Base-by-base conservation (phyloP, 2,888 invertebrate species). In the Perizoma flavofasciatum region DNA sequence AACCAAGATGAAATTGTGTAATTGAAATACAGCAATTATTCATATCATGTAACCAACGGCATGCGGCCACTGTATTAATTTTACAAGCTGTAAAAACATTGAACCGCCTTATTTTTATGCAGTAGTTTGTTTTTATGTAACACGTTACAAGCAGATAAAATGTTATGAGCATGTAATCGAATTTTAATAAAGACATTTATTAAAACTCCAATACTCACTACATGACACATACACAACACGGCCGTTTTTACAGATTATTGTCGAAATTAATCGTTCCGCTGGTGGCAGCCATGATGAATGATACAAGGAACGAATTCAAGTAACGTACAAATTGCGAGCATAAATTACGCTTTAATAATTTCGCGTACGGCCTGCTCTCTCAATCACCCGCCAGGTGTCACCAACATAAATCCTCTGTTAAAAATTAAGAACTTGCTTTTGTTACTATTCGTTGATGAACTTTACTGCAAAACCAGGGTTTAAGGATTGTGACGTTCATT, bases 301-400 rank as follows among this genome's bases (percentile, higher is more conserved):
- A 87, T 79, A 79, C 85, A 88, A 91, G 87, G 84, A 89, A 85
- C 83, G 82, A 89, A 88, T 89, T 85, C 84, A 86, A 88, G 87
- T 85, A 80, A 82, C 86, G 86, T 87, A 88, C 87, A 90, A 90
- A 92, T 89, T 90, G 88, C 88, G 83, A 81, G 86, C 87, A 91
- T 91, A 90, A 90, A 89, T 91, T 89, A 88, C 83, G 81, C 83
- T 89, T 88, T 89, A 89, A 89, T 89, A 89, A 90, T 90, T 87
- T 84, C 83, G 82, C 82, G 83, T 86, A 85, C 88, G 83, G 83
- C 79, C 73, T 69, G 77, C 78, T 74, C 85, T 79, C 85, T 86
- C 86, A 81, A 84, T 85, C 85, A 84, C 81, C 72, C 73, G 73
- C 81, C 90, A 89, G 89, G 90, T 90, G 90, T 81, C 83, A 84